These are phyloP conservation scores for Pterophyllum scalare DNA, from an alignment of 2,113 vertebrate genomes.

Conservation along the genomic window DNA sequence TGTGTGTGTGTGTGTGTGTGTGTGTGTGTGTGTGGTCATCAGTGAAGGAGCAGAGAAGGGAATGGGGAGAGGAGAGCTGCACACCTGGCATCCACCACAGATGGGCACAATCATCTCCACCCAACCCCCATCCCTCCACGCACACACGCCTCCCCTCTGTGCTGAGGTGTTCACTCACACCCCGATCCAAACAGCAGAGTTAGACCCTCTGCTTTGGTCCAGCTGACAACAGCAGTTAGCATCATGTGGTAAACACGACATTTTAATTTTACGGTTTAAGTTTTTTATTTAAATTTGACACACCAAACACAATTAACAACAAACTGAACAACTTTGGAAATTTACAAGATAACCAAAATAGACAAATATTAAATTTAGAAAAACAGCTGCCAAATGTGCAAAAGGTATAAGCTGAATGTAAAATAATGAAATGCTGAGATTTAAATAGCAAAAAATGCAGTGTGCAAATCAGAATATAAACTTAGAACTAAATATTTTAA, in stretches of 20 bases:
- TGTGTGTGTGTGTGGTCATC: constrained; percentile 19
- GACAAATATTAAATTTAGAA: too few species aligned
- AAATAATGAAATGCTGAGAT: too few species aligned
- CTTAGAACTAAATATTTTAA: too few species aligned
- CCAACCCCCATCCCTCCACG: constrained; percentile 20
- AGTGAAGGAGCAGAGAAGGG: constrained; percentile 41
- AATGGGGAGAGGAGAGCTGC: constrained; percentile 48
- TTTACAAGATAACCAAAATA: too few species aligned
- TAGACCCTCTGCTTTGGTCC: constrained; percentile 45
- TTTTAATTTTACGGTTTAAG: too few species aligned
- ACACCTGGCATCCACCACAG: constrained; percentile 83
- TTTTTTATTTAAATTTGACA: too few species aligned
- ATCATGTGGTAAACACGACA: background rate
- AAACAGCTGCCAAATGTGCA: too few species aligned
- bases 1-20: constrained; percentile 9
- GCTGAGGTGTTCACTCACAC: constrained; percentile 30
- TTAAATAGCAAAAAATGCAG: too few species aligned
- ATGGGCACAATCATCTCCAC: constrained; percentile 81
- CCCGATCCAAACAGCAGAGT: constrained; percentile 45
- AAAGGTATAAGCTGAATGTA: too few species aligned
- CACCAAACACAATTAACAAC: too few species aligned
- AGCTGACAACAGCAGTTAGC: constrained; percentile 55
- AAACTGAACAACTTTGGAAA: too few species aligned
- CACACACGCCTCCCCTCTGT: background rate
- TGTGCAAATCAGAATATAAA: too few species aligned